A percentile compares a stretch with the other conserved stretches of the same genome.
phyloP scores from a whole-genome alignment of 2,113 vertebrate species.

The Emydura subglobosa region DNA sequence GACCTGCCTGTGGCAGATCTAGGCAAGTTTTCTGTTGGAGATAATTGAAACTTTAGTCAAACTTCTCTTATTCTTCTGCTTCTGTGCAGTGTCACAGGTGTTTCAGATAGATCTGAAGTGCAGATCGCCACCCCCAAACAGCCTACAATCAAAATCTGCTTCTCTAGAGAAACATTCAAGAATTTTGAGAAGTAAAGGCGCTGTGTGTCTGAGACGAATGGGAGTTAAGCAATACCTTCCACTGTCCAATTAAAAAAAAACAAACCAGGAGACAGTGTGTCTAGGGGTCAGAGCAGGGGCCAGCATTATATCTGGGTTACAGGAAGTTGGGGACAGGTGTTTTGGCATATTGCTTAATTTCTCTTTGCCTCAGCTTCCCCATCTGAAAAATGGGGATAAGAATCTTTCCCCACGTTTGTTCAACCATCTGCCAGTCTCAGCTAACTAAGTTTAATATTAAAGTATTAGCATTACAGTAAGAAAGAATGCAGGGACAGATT shows the following conservation, averaged over 20 bases:
- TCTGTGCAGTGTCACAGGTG: neutral
- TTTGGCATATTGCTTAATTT: neutral
- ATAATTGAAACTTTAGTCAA: neutral
- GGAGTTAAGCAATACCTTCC: neutral
- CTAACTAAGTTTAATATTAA: neutral
- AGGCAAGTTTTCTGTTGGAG: neutral
- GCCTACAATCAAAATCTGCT: neutral
- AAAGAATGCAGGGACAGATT: neutral
- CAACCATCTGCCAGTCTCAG: neutral
- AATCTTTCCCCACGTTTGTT: neutral
- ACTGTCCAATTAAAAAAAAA: neutral
- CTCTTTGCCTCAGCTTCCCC: neutral
- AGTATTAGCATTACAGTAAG: neutral
- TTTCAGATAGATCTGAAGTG: neutral
- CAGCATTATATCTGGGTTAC: neutral
- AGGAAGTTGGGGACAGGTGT: neutral
- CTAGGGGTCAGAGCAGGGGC: neutral
- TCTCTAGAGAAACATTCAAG: neutral
- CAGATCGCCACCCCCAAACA: neutral
- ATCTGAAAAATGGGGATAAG: neutral
- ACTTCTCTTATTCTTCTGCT: constrained; percentile 10
- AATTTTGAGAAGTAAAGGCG: neutral
- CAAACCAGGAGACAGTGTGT: neutral
- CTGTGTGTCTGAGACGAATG: neutral
- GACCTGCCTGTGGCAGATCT: neutral